phyloP scores from a whole-genome alignment of 2,888 invertebrate genomes.

The Cerastis leucographa region DNA sequence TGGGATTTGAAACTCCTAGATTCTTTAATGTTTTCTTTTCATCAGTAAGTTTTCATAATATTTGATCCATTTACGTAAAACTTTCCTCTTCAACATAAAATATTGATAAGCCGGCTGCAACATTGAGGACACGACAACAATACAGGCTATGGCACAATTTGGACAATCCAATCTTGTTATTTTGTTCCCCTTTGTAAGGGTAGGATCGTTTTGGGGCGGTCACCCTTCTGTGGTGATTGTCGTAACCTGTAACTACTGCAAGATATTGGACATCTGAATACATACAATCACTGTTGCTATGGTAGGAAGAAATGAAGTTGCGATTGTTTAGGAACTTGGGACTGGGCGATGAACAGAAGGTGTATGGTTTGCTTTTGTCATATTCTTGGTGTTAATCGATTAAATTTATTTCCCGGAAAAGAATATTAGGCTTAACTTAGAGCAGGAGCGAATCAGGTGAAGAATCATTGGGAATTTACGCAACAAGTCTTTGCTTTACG shows the following conservation, averaged over 20 bases:
- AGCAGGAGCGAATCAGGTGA: background rate
- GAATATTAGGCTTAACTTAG: background rate
- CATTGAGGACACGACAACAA: conserved; percentile 30
- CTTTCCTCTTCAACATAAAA: conserved; percentile 5
- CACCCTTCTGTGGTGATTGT: conserved; percentile 13
- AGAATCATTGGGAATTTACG: background rate
- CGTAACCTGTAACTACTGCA: conserved; percentile 41
- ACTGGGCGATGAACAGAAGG: background rate
- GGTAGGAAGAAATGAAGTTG: background rate
- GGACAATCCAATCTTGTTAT: conserved; percentile 52
- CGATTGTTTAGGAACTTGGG: background rate
- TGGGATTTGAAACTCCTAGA: conserved; percentile 38
- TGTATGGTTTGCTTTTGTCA: background rate
- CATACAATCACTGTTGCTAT: conserved; percentile 14
- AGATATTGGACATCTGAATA: conserved; percentile 26
- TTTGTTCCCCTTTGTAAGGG: conserved; percentile 34
- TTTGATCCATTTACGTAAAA: background rate
- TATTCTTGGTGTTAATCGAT: background rate
- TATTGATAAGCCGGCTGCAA: conserved; percentile 19
- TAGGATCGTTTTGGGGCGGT: conserved; percentile 13
- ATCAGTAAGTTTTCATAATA: conserved; percentile 8
- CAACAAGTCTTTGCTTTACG: background rate
- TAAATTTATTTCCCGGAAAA: background rate
- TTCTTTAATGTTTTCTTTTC: conserved; percentile 19
- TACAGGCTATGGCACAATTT: conserved; percentile 27